These are phyloP conservation scores for Lordiphosa stackelbergi DNA, from an alignment of 1,140 invertebrate genomes.

Conservation along the genomic window DNA sequence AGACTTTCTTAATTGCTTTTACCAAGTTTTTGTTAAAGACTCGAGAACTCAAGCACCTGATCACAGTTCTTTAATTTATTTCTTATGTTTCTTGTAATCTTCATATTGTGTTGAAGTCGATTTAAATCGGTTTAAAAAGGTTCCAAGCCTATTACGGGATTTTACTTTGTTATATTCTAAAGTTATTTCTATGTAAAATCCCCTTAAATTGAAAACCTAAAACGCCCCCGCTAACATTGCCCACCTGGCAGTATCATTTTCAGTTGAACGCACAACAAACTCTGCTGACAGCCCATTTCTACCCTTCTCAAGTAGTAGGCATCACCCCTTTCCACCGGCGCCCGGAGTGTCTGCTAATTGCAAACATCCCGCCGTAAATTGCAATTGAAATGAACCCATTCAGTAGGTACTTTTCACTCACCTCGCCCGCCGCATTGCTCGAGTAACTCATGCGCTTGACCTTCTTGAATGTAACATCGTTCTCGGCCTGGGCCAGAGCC, in stretches of 20 bases:
- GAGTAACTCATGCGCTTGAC: slow-evolving; percentile 85
- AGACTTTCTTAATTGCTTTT: too few species aligned
- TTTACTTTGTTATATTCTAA: too few species aligned
- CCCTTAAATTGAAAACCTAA: slow-evolving; percentile 1
- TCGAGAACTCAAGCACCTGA: too few species aligned
- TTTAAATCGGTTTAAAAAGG: too few species aligned
- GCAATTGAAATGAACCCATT: slow-evolving; percentile 5
- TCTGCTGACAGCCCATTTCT: slow-evolving; percentile 5
- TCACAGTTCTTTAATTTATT: too few species aligned
- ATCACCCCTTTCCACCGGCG: too few species aligned
- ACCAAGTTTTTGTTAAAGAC: too few species aligned
- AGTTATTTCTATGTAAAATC: too few species aligned
- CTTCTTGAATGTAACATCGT: slow-evolving; percentile 84
- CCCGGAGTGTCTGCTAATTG: slow-evolving; percentile 8
- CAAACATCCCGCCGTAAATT: slow-evolving; percentile 9
- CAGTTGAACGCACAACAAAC: slow-evolving; percentile 2
- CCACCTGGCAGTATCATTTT: slow-evolving; percentile 6
- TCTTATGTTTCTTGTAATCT: too few species aligned
- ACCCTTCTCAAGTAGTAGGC: slow-evolving; percentile 6
- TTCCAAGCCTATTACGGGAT: too few species aligned
- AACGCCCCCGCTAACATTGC: too few species aligned
- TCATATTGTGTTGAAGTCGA: too few species aligned
- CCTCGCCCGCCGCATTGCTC: slow-evolving; percentile 82
- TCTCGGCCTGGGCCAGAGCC: slow-evolving; percentile 82
- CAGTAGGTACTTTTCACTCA: slow-evolving; percentile 62